Conservation (phyloP, 2,888 invertebrate species). For the Orthonevra nobilis region DNA sequence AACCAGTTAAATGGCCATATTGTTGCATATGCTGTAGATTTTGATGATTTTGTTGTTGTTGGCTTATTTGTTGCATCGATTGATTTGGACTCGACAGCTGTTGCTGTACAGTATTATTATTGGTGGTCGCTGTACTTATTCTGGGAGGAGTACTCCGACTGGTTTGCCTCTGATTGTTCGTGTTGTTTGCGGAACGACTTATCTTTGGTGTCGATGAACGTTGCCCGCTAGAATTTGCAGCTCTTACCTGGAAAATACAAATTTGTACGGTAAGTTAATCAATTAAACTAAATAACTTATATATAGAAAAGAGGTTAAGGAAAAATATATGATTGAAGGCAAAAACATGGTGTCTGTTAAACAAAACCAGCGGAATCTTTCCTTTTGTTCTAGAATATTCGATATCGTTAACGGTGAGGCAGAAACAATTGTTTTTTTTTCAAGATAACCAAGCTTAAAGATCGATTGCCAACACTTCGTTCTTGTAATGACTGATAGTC, state of each 20-base stretch:
- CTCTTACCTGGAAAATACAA: conserved; percentile 72
- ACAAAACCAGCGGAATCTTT: no score
- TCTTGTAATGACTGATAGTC: no score
- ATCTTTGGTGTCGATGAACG: conserved; percentile 79
- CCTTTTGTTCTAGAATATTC: no score
- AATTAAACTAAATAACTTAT: no score
- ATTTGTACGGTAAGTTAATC: no score
- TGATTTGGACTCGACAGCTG: conserved; percentile 75
- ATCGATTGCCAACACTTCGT: no score
- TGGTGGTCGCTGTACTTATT: conserved; percentile 77
- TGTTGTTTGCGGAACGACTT: conserved; percentile 74
- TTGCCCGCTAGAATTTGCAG: conserved; percentile 75
- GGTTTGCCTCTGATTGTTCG: conserved; percentile 75
- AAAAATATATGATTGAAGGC: no score
- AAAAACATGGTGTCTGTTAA: no score
- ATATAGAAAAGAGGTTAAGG: no score
- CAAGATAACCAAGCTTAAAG: no score
- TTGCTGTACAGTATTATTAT: conserved; percentile 72
- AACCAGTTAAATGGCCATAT: conserved; percentile 73
- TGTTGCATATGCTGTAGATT: conserved; percentile 79
- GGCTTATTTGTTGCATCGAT: conserved; percentile 72
- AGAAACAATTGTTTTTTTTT: no score
- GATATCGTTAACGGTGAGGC: no score
- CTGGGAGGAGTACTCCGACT: conserved; percentile 76
- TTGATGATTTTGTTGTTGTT: conserved; percentile 73